Conservation (phyloP, 2,888 invertebrate species). For the Papilio protenor region DNA sequence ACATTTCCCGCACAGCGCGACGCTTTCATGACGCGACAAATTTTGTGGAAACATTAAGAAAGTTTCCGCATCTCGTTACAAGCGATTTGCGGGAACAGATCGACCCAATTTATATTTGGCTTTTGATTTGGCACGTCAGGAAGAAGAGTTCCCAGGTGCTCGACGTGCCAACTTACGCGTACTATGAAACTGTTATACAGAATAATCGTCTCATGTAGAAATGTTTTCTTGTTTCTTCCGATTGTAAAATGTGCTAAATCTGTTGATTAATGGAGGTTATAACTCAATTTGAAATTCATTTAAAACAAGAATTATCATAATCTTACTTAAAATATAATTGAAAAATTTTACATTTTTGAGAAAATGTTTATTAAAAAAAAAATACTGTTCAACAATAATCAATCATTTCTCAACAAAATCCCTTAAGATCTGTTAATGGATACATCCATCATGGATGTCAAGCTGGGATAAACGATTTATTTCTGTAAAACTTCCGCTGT, state of each 20-base stretch:
- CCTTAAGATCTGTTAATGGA: conserved; percentile 28
- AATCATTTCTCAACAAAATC: conserved; percentile 16
- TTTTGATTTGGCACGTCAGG: background rate
- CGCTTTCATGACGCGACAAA: conserved; percentile 39
- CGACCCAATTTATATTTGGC: conserved; percentile 13
- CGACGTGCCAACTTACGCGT: background rate
- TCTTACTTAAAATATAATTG: too few species aligned
- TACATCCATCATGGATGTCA: conserved; percentile 36
- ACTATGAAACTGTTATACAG: background rate
- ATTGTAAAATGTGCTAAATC: background rate
- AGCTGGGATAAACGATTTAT: conserved; percentile 4
- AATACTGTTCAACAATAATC: conserved; percentile 5
- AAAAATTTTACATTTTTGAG: too few species aligned
- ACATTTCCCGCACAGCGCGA: conserved; percentile 35
- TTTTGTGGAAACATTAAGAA: conserved; percentile 37
- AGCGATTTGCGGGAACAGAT: conserved; percentile 22
- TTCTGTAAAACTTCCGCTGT: conserved; percentile 3
- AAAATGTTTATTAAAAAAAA: background rate
- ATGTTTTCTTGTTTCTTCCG: background rate
- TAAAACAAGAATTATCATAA: too few species aligned
- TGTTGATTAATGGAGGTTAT: background rate
- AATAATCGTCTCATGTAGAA: background rate
- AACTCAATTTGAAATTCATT: background rate
- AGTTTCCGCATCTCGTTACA: conserved; percentile 29
- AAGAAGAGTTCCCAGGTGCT: background rate